Conservation (phyloP, 2,797 vertebrate genomes). For the Florisuga fusca region DNA sequence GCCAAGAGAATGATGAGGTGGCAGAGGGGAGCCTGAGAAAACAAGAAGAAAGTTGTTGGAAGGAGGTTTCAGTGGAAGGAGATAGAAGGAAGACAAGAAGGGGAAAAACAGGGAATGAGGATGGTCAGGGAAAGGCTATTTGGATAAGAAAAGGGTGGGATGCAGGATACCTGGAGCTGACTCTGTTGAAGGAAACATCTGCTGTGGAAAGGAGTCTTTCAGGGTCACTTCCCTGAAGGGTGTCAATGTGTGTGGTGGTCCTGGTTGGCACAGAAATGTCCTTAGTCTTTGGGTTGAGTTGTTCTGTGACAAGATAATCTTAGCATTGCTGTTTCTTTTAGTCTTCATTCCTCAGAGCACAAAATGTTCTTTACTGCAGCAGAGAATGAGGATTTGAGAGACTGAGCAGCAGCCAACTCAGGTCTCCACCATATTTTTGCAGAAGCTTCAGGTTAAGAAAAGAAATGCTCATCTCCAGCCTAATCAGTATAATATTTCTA, state of each 20-base stretch:
- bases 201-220: not conserved
- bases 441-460: not conserved
- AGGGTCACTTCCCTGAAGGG: not conserved
- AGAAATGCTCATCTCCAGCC: not conserved
- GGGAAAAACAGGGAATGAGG: not conserved
- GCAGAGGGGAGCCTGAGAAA: conserved; percentile 24
- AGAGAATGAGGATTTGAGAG: not conserved
- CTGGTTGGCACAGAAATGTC: not conserved
- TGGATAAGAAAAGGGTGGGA: not conserved
- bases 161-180: not conserved
- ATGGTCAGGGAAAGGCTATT: not conserved
- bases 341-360: not conserved
- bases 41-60: not conserved
- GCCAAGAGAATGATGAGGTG: not conserved
- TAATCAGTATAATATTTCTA: not conserved
- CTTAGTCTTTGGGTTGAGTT: not conserved
- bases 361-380: not conserved
- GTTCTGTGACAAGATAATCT: not conserved
- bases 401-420: not conserved
- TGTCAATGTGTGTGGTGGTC: not conserved
- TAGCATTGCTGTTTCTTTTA: not conserved
- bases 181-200: not conserved
- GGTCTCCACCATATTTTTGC: not conserved
- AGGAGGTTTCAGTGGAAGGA: not conserved
- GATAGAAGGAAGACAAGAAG: not conserved